Conservation (phyloP, 2,113 vertebrate species). For the Noturus placidus region DNA sequence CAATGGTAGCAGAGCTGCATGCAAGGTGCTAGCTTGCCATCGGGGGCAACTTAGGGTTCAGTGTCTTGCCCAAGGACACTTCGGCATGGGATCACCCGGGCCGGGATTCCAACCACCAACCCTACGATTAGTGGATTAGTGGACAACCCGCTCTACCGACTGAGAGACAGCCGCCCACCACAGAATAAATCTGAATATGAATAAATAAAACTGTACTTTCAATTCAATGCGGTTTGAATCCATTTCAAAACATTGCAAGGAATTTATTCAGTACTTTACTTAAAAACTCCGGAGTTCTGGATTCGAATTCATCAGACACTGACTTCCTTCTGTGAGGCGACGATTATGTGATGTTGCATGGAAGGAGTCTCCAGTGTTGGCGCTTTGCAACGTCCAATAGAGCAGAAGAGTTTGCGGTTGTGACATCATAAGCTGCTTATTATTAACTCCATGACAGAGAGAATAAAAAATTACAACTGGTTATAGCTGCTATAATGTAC, state of each 20-base stretch:
- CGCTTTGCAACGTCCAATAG: too few species aligned
- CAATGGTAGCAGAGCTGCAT: too few species aligned
- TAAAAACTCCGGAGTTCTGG: neutral
- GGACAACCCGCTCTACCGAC: too few species aligned
- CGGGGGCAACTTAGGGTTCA: too few species aligned
- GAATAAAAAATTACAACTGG: neutral
- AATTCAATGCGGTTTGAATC: neutral
- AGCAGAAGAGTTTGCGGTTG: neutral
- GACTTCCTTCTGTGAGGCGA: neutral
- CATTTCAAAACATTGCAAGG: neutral
- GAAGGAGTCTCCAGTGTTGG: neutral
- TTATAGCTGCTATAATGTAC: neutral
- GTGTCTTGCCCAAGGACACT: too few species aligned
- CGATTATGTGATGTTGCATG: neutral
- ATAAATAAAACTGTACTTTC: too few species aligned
- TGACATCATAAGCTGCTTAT: neutral
- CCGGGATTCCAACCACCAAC: too few species aligned
- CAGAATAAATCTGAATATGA: too few species aligned
- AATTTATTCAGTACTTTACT: neutral
- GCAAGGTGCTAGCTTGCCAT: too few species aligned
- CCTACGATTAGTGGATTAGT: too few species aligned
- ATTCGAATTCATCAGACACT: neutral
- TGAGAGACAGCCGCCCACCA: too few species aligned
- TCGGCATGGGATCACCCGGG: too few species aligned
- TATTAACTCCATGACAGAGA: neutral